Conservation (phyloP, 1,140 invertebrate genomes). For the Polypedilum pembai region DNA sequence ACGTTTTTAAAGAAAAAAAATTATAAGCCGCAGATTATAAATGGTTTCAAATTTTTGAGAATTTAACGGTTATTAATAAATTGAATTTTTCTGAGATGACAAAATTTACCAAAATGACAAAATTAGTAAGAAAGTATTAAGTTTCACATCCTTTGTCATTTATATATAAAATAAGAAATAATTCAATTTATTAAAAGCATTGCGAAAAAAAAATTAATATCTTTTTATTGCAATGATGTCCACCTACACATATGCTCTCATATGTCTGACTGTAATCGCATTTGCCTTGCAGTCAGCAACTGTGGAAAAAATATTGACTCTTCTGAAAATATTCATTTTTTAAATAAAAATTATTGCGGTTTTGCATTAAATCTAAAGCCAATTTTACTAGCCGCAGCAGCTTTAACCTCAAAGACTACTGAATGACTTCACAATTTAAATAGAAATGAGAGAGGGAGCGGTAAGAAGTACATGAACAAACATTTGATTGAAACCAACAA, state of each 20-base stretch:
- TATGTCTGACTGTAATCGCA: background rate
- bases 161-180: too few relatives aligned
- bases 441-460: slow-evolving; percentile 3
- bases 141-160: too few relatives aligned
- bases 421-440: background rate
- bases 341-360: background rate
- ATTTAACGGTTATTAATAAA: too few relatives aligned
- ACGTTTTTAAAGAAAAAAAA: too few relatives aligned
- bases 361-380: background rate
- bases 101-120: too few relatives aligned
- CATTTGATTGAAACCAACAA: slow-evolving; percentile 2
- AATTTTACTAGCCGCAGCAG: background rate
- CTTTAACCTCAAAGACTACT: background rate
- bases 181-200: slow-evolving; percentile 13
- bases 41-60: too few relatives aligned
- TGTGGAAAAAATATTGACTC: background rate
- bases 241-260: background rate
- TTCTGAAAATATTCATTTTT: background rate
- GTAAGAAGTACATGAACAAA: background rate
- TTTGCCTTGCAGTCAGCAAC: background rate
- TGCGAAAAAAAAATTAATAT: background rate
- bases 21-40: too few relatives aligned
- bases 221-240: slow-evolving; percentile 2
- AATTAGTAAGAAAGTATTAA: too few relatives aligned
- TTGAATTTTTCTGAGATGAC: too few relatives aligned